Base-by-base conservation (phyloP, 2,113 vertebrate genomes). In the Tichodroma muraria region DNA sequence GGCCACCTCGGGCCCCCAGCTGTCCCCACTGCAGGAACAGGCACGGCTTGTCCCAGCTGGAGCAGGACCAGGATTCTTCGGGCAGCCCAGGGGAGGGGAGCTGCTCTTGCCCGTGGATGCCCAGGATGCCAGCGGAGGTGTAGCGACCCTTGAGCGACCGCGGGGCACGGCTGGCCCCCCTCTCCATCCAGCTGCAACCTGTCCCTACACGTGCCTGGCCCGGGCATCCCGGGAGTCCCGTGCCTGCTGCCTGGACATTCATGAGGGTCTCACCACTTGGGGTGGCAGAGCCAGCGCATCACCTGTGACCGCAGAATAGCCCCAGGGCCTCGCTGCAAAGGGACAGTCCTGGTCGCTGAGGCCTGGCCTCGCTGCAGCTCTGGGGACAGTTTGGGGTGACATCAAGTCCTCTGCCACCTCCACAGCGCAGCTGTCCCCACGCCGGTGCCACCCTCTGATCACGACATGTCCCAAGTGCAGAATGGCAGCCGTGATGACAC, bases 201-300 rank as follows among this genome's bases (percentile, higher is more conserved):
- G 98, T 10, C 97, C 97, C 0, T 98, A 98, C 80, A 98, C 76
- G 56, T 98, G 95, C 93, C 98, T 98, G 57, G 98, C 98, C 79
- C 98, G 96, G 16, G 98, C 98, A 5, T 98, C 98, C 49, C 96
- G 76, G 64, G 97, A 96, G 22, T 96, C 94, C 1, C 96, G 19
- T 0, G 40, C 97, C 95, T 98, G 98, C 94, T 97, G 98, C 42
- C 97, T 96, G 16, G 97, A 87, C 93, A 98, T 98, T 98, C 79
- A 98, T 88, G 88, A 97, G 94, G 85, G 97, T 97, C 95, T 45
- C 18, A 10, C 44, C 98, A 15, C 75, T 97, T 97, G 85, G 95
- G 97, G 73, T 98, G 97, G 79, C 98, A 98, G 61, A 98, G 94
- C 98, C 98, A 98, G 90, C 97, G 96, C 2, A 54, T 97, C 94